These are phyloP conservation scores for Eunapius fragilis DNA, from an alignment of 37 sponge, comb jelly and placozoan species.

Conservation along the genomic window DNA sequence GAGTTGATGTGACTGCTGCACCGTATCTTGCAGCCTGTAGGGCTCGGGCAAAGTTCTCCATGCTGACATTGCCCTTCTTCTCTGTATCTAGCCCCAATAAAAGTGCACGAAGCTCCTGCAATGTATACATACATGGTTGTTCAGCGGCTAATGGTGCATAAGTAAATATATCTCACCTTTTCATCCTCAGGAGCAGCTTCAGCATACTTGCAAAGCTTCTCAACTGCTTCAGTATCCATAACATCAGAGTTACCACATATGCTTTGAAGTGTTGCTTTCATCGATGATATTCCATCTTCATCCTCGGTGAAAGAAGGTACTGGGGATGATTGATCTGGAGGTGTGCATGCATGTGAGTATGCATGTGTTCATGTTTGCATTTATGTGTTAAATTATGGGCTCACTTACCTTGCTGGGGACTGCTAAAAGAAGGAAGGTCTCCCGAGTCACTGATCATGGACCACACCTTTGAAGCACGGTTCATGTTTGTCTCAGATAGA, in stretches of 20 bases:
- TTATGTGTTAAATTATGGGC: not conserved
- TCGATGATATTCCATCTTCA: conserved; percentile 24
- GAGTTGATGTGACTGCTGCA: conserved; percentile 39
- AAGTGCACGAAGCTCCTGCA: conserved; percentile 52
- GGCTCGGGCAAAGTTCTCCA: conserved; percentile 35
- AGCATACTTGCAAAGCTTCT: conserved; percentile 27
- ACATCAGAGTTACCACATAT: conserved; percentile 15
- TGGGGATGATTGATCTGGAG: conserved; percentile 27
- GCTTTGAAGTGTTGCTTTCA: conserved; percentile 10
- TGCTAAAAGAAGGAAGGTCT: conserved; percentile 29
- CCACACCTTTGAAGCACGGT: conserved; percentile 37
- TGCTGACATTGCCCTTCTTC: conserved; percentile 32
- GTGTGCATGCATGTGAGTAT: not conserved
- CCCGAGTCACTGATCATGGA: conserved; percentile 51
- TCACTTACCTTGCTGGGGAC: not conserved
- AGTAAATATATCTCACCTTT: conserved; percentile 3
- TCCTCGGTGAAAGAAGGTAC: not conserved
- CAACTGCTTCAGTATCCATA: conserved; percentile 21
- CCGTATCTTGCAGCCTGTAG: conserved; percentile 19
- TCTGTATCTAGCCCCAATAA: conserved; percentile 33
- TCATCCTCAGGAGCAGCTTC: conserved; percentile 19
- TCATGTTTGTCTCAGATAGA: conserved; percentile 14
- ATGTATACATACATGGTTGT: not conserved
- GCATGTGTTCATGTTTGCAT: not conserved
- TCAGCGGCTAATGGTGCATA: not conserved